Percentiles rank a stretch among this genome's conserved stretches.
Evolutionary conservation across 2,113 vertebrate species (phyloP).

Genomic region (Empidonax alnorum): DNA sequence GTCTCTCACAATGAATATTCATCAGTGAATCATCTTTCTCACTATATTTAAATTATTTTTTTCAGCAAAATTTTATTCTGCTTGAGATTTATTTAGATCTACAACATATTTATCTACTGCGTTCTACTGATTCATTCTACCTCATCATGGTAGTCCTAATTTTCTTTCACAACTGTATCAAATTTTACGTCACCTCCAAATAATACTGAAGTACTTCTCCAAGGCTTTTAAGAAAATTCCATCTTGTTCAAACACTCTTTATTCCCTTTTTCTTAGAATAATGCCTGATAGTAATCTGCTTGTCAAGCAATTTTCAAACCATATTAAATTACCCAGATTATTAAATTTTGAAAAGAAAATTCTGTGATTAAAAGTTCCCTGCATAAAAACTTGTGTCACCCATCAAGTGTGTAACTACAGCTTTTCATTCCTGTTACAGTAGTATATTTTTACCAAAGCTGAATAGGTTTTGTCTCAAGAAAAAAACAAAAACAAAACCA

Average conservation of each 20-base stretch:
- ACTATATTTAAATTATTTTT: not conserved
- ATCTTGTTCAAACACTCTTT: not conserved
- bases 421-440: not conserved
- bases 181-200: not conserved
- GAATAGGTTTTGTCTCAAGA: not conserved
- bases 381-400: not conserved
- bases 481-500: not conserved
- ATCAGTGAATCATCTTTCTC: not conserved
- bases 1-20: not conserved
- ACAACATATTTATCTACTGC: not conserved
- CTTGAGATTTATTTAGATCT: not conserved
- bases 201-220: not conserved
- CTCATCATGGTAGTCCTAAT: not conserved
- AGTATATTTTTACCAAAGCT: not conserved
- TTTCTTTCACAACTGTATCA: not conserved
- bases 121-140: not conserved
- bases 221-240: not conserved
- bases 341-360: not conserved
- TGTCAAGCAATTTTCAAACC: not conserved
- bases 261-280: not conserved
- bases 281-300: not conserved
- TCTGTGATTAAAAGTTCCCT: not conserved
- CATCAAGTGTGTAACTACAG: not conserved
- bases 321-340: not conserved
- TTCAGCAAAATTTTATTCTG: not conserved